Percentiles rank a stretch among this genome's conserved stretches.
Evolutionary conservation across 2,113 vertebrate species (phyloP).

Genomic region (Danio rerio): GRCz12tu NC_133196.1:19359001-19359500

Average conservation of each 20-base stretch:
- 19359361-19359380: background rate
- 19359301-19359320: background rate
- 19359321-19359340: background rate
- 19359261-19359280: background rate
- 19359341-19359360: conserved; percentile 12
- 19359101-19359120: too few relatives aligned
- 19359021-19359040: too few relatives aligned
- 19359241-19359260: background rate
- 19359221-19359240: too few relatives aligned
- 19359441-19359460: background rate
- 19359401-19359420: background rate
- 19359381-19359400: background rate
- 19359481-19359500: background rate
- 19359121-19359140: too few relatives aligned
- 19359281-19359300: background rate
- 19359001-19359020: too few relatives aligned
- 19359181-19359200: too few relatives aligned
- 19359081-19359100: too few relatives aligned
- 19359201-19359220: too few relatives aligned
- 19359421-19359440: background rate
- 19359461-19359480: background rate
- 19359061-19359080: too few relatives aligned
- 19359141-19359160: too few relatives aligned
- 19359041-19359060: too few relatives aligned
- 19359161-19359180: too few relatives aligned